Evolutionary conservation across 2,113 vertebrate genomes (phyloP).

Genomic region (Lethenteron camtschaticum): DNA sequence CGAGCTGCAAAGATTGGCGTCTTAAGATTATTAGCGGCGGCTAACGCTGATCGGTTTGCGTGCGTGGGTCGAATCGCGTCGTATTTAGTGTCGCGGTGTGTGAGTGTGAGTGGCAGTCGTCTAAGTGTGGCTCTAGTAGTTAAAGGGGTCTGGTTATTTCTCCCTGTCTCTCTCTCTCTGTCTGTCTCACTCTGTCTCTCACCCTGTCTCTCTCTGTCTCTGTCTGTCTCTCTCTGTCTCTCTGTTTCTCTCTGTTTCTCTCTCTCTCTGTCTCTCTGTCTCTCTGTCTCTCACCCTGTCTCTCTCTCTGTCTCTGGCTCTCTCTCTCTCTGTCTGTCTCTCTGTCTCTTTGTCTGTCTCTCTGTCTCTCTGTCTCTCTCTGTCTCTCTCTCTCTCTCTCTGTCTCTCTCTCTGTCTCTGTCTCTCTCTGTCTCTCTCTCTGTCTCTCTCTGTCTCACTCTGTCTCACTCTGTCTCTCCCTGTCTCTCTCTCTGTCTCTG

Average conservation of each 20-base stretch:
- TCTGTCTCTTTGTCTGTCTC: slow-evolving; percentile 19
- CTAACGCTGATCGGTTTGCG: no score
- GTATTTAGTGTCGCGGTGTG: no score
- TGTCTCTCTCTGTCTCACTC: not conserved
- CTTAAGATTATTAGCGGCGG: no score
- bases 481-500: no score
- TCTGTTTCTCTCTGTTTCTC: not conserved
- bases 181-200: not conserved
- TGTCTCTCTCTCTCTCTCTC: not conserved
- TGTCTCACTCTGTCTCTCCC: no score
- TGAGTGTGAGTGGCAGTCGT: no score
- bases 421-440: not conserved
- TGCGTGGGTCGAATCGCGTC: no score
- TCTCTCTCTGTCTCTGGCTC: slow-evolving; percentile 18
- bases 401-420: not conserved
- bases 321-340: slow-evolving; percentile 14
- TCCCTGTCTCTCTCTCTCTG: not conserved
- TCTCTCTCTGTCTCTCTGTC: not conserved
- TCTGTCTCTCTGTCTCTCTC: not conserved
- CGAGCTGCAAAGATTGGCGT: no score
- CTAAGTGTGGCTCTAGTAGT: no score
- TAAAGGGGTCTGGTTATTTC: no score
- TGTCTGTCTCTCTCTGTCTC: not conserved
- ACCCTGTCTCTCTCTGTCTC: not conserved
- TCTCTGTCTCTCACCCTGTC: not conserved